phyloP scores from a whole-genome alignment of 2,888 invertebrate species.

The Diplazon laetatorius region DNA sequence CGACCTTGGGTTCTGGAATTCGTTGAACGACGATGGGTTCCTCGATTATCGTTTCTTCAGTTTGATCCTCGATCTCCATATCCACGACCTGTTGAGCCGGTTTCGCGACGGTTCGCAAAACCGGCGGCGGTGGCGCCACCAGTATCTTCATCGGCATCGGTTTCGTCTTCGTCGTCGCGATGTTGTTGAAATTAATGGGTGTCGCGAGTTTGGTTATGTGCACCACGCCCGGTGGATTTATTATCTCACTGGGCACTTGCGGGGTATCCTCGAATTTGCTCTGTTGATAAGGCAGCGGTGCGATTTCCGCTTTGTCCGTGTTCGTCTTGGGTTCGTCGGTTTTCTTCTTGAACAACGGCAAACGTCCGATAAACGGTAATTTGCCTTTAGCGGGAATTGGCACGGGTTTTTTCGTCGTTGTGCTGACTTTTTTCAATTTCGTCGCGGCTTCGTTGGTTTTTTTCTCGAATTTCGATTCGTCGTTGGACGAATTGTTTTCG shows the following conservation, averaged over 20 bases:
- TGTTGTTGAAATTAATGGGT: constrained; percentile 73
- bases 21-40: constrained; percentile 63
- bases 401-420: constrained; percentile 75
- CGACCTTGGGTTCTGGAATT: neutral
- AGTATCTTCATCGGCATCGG: constrained; percentile 77
- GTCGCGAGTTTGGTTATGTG: constrained; percentile 81
- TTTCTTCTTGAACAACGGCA: constrained; percentile 90
- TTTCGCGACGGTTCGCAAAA: constrained; percentile 71
- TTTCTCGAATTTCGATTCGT: constrained; percentile 80
- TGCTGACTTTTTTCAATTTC: constrained; percentile 73
- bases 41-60: constrained; percentile 79
- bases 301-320: constrained; percentile 83
- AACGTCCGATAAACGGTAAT: constrained; percentile 92
- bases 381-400: constrained; percentile 85
- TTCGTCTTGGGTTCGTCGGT: constrained; percentile 80
- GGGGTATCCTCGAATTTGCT: constrained; percentile 81
- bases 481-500: constrained; percentile 75
- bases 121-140: constrained; percentile 80
- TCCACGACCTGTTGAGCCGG: constrained; percentile 77
- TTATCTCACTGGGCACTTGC: constrained; percentile 79
- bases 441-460: constrained; percentile 77
- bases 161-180: constrained; percentile 57
- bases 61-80: constrained; percentile 81
- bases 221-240: constrained; percentile 81
- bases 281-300: constrained; percentile 79